These are phyloP conservation scores for Clanis bilineata DNA, from an alignment of 2,888 invertebrate species.

Conservation along the genomic window DNA sequence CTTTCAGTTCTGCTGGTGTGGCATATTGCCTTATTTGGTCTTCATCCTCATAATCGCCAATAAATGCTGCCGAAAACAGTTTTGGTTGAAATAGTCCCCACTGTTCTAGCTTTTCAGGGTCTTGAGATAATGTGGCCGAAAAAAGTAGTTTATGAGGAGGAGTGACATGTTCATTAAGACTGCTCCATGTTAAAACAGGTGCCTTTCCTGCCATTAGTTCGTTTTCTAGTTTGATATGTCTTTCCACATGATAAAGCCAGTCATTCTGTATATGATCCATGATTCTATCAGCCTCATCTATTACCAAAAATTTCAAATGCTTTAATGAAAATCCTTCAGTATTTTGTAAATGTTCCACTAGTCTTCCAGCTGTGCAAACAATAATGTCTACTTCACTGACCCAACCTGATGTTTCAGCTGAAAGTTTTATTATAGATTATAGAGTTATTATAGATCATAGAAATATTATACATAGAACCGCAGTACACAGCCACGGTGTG, in stretches of 20 bases:
- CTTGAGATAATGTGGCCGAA: constrained; percentile 98
- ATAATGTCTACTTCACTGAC: constrained; percentile 90
- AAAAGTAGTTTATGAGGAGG: constrained; percentile 95
- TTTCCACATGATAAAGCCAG: constrained; percentile 92
- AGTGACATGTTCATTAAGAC: constrained; percentile 65
- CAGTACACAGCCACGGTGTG: too few species aligned
- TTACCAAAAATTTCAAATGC: constrained; percentile 89
- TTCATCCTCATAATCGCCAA: constrained; percentile 54
- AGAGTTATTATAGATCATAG: background rate
- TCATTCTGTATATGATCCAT: constrained; percentile 95
- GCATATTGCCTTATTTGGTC: constrained; percentile 87
- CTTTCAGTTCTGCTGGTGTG: constrained; percentile 89
- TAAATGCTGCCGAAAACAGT: constrained; percentile 89
- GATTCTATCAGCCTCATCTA: constrained; percentile 98
- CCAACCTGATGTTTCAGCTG: constrained; percentile 82
- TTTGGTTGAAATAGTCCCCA: constrained; percentile 95
- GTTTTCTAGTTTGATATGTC: constrained; percentile 83
- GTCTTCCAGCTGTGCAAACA: constrained; percentile 95
- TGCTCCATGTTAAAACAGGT: constrained; percentile 75
- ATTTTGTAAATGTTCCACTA: constrained; percentile 94
- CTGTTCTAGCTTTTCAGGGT: constrained; percentile 96
- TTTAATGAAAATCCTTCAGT: constrained; percentile 90
- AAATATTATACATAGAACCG: background rate
- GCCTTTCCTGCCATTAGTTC: constrained; percentile 73
- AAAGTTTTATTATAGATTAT: constrained; percentile 36